phyloP scores from a whole-genome alignment of 2,888 invertebrate genomes.

The Drosophila bunnanda region DNA sequence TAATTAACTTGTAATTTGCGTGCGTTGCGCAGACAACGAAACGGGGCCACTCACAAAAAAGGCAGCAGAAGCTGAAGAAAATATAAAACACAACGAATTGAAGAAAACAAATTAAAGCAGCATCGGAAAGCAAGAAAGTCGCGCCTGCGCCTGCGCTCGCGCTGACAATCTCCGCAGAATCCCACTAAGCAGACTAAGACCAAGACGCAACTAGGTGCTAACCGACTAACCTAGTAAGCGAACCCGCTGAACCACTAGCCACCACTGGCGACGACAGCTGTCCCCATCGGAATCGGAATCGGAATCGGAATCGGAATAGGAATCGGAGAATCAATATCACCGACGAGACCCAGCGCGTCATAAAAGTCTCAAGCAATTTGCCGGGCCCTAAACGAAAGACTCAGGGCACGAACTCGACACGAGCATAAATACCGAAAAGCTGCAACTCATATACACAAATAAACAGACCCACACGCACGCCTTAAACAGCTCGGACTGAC shows the following conservation, averaged over 20 bases:
- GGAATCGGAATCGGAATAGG: neutral
- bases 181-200: constrained; percentile 28
- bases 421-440: constrained; percentile 10
- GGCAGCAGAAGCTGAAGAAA: constrained; percentile 7
- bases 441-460: constrained; percentile 21
- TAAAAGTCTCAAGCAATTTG: constrained; percentile 54
- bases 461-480: constrained; percentile 39
- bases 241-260: constrained; percentile 70
- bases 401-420: constrained; percentile 69
- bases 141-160: constrained; percentile 36
- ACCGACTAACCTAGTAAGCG: constrained; percentile 82
- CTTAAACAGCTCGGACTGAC: constrained; percentile 65
- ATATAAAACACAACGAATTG: constrained; percentile 32
- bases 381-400: constrained; percentile 74
- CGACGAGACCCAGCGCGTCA: constrained; percentile 4
- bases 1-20: constrained; percentile 74
- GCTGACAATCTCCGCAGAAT: constrained; percentile 59
- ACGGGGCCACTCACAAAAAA: constrained; percentile 59
- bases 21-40: constrained; percentile 60
- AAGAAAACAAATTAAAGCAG: constrained; percentile 54
- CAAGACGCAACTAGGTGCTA: constrained; percentile 64
- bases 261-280: constrained; percentile 21
- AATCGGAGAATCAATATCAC: constrained; percentile 26
- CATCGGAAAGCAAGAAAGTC: constrained; percentile 61
- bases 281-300: constrained; percentile 14